A percentile compares a stretch with the other conserved stretches of the same genome.
These are phyloP conservation scores for Platyura marginata DNA, from an alignment of 1,140 invertebrate genomes.

Conservation along the genomic window DNA sequence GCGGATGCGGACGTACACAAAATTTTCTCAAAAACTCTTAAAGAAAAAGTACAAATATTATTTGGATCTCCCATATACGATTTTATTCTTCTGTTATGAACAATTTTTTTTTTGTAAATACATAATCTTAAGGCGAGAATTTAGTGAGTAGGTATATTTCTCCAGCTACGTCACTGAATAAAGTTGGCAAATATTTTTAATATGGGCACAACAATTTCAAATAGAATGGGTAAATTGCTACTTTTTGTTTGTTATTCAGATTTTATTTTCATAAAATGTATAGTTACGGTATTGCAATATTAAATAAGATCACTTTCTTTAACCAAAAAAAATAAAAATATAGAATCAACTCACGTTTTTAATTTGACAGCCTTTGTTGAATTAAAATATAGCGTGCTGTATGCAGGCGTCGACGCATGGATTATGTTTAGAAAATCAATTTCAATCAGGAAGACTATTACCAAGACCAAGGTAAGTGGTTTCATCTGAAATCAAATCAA, in stretches of 20 bases:
- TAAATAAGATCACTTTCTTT: conserved; percentile 1
- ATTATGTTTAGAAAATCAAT: background rate
- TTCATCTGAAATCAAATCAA: conserved; percentile 22
- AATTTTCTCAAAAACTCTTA: too few relatives aligned
- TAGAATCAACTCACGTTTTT: conserved; percentile 4
- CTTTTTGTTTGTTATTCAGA: too few relatives aligned
- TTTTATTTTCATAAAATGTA: background rate
- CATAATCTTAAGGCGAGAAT: too few relatives aligned
- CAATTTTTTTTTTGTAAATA: too few relatives aligned
- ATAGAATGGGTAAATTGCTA: too few relatives aligned
- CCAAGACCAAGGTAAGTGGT: conserved; percentile 22
- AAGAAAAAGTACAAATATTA: too few relatives aligned
- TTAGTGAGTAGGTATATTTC: too few relatives aligned
- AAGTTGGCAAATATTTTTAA: background rate
- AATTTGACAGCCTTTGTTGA: background rate
- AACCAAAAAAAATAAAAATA: background rate
- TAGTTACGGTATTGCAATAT: background rate
- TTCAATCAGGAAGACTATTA: conserved; percentile 14
- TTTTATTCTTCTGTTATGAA: too few relatives aligned
- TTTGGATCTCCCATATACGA: too few relatives aligned
- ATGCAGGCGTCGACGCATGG: conserved; percentile 3
- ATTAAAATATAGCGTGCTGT: conserved; percentile 1
- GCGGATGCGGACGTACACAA: too few relatives aligned
- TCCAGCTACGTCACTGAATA: too few relatives aligned
- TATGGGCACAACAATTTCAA: background rate